Percentiles rank a stretch among this genome's conserved stretches.
Conservation (phyloP, 1,140 invertebrate species). For the Heliconius hermathena region DNA sequence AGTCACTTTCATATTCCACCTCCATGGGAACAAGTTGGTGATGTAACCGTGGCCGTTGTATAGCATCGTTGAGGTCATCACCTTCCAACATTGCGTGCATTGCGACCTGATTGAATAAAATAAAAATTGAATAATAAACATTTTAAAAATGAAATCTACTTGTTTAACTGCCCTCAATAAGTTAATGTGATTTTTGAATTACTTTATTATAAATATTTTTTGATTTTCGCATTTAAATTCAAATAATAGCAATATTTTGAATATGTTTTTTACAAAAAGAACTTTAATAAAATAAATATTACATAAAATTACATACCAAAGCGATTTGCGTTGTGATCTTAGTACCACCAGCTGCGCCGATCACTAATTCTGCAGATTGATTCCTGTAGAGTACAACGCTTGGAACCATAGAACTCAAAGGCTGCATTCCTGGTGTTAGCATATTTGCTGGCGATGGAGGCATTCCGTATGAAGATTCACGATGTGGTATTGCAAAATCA, state of each 20-base stretch:
- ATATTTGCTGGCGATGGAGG: constrained; percentile 92
- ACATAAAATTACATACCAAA: constrained; percentile 80
- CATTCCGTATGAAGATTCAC: constrained; percentile 89
- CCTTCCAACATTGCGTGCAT: constrained; percentile 89
- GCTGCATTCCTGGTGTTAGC: constrained; percentile 89
- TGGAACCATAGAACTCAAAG: constrained; percentile 95
- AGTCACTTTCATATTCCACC: constrained; percentile 88
- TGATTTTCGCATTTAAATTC: too few species aligned
- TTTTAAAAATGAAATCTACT: too few species aligned
- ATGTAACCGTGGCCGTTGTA: constrained; percentile 92
- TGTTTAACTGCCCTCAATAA: too few species aligned
- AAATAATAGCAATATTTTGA: too few species aligned
- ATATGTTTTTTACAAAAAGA: too few species aligned
- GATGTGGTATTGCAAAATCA: constrained; percentile 93
- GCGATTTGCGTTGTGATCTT: constrained; percentile 93
- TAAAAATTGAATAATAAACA: constrained; percentile 4
- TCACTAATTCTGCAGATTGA: constrained; percentile 85
- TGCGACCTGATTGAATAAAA: constrained; percentile 82
- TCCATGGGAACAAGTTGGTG: constrained; percentile 96
- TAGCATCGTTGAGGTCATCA: constrained; percentile 88
- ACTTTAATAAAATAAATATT: not conserved
- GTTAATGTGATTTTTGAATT: not conserved
- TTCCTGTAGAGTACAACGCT: constrained; percentile 87
- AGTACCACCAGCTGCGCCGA: constrained; percentile 94
- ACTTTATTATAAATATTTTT: too few species aligned